A percentile compares a stretch with the other conserved stretches of the same genome.
Conservation (phyloP, 2,113 vertebrate genomes). For the Colaptes auratus region DNA sequence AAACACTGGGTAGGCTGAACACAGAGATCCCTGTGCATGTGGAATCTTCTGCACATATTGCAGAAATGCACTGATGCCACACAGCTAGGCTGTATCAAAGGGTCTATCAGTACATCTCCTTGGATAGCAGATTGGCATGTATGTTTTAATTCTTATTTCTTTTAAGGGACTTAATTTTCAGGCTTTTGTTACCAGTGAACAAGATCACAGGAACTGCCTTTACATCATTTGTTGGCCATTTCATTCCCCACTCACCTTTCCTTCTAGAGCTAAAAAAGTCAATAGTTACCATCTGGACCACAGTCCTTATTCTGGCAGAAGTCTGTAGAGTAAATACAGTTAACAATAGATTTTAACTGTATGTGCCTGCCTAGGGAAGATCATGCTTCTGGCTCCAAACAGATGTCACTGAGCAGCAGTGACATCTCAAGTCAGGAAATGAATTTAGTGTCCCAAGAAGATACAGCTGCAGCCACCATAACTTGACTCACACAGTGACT, state of each 20-base stretch:
- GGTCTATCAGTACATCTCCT: not conserved
- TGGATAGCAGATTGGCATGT: not conserved
- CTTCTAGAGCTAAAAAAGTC: not conserved
- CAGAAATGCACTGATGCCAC: not conserved
- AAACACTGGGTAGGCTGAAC: not conserved
- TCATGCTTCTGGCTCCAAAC: not conserved
- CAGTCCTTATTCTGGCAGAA: not conserved
- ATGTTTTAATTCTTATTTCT: not conserved
- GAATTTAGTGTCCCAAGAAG: not conserved
- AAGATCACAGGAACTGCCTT: not conserved
- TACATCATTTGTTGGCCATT: not conserved
- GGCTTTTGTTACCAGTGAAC: not conserved
- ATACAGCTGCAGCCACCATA: not conserved
- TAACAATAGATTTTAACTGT: not conserved
- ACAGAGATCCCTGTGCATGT: not conserved
- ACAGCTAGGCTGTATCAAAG: not conserved
- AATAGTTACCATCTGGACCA: not conserved
- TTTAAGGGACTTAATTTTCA: not conserved
- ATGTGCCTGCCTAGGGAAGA: not conserved
- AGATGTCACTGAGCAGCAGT: not conserved
- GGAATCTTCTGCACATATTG: not conserved
- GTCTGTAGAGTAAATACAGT: not conserved
- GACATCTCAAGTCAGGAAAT: not conserved
- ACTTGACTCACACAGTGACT: not conserved
- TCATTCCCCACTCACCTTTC: rapidly evolving